Percentiles rank a stretch among this genome's conserved stretches.
Conservation (phyloP, 2,888 invertebrate genomes). For the Stenotaenia linearis region DNA sequence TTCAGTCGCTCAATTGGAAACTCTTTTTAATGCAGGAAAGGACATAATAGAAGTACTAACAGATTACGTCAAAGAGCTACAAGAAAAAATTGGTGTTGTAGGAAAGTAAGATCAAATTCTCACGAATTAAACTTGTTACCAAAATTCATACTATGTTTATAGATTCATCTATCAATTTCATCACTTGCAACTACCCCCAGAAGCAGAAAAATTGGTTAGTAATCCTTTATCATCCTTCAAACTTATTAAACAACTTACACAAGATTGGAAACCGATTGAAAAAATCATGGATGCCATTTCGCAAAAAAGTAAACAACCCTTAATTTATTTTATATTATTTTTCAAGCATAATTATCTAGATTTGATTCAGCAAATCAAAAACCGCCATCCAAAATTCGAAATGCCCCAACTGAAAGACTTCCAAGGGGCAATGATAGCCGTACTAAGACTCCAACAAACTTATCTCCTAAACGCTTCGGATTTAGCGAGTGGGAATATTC, state of each 20-base stretch:
- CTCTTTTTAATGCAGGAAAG: no score
- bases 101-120: not conserved
- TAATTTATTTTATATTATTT: not conserved
- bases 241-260: not conserved
- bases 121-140: not conserved
- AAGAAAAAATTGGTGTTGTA: not conserved
- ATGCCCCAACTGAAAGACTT: slow-evolving; percentile 42
- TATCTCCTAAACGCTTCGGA: slow-evolving; percentile 42
- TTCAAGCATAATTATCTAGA: not conserved
- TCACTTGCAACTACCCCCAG: slow-evolving; percentile 29
- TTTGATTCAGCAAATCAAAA: not conserved
- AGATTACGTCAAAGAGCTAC: no score
- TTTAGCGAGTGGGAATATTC: slow-evolving; percentile 39
- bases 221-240: slow-evolving; percentile 42
- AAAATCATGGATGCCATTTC: not conserved
- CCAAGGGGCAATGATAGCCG: slow-evolving; percentile 43
- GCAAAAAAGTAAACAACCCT: not conserved
- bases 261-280: not conserved
- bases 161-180: slow-evolving; percentile 31
- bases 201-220: slow-evolving; percentile 39
- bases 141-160: no score
- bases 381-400: not conserved
- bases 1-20: no score
- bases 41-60: no score
- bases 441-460: slow-evolving; percentile 43